A percentile compares a stretch with the other conserved stretches of the same genome.
Conservation (phyloP, 2,113 vertebrate genomes). For the Caranx melampygus region DNA sequence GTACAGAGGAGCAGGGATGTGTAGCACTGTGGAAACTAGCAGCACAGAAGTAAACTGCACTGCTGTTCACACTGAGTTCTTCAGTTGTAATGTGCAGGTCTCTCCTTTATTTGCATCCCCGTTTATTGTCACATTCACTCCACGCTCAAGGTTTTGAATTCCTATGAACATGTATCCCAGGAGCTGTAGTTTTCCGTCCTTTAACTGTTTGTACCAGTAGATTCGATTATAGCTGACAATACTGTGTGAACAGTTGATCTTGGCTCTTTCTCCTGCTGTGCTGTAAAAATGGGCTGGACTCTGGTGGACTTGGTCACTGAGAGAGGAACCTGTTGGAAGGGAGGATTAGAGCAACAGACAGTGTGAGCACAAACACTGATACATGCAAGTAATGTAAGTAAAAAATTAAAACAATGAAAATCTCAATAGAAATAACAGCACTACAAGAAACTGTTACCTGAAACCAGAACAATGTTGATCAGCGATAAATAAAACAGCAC, state of each 20-base stretch:
- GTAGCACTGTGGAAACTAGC: slow-evolving; percentile 50
- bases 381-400: neutral
- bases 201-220: slow-evolving; percentile 61
- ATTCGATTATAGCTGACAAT: slow-evolving; percentile 3
- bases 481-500: neutral
- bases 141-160: neutral
- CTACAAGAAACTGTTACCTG: neutral
- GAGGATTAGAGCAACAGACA: neutral
- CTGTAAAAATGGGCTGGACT: slow-evolving; percentile 14
- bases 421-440: neutral
- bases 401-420: neutral
- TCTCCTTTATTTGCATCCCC: neutral
- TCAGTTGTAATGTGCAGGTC: slow-evolving; percentile 28
- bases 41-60: slow-evolving; percentile 65
- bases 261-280: neutral
- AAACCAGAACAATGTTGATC: neutral
- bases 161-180: slow-evolving; percentile 40
- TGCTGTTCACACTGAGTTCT: slow-evolving; percentile 18
- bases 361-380: neutral
- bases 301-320: slow-evolving; percentile 33
- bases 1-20: slow-evolving; percentile 23
- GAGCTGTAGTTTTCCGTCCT: slow-evolving; percentile 11
- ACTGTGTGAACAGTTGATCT: slow-evolving; percentile 51
- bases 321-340: slow-evolving; percentile 1
- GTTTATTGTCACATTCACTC: neutral